Evolutionary conservation across 1,140 invertebrate genomes (phyloP), one percentile per base, ranked within the genome.

Genomic region (Sitobion miscanthi): DNA sequence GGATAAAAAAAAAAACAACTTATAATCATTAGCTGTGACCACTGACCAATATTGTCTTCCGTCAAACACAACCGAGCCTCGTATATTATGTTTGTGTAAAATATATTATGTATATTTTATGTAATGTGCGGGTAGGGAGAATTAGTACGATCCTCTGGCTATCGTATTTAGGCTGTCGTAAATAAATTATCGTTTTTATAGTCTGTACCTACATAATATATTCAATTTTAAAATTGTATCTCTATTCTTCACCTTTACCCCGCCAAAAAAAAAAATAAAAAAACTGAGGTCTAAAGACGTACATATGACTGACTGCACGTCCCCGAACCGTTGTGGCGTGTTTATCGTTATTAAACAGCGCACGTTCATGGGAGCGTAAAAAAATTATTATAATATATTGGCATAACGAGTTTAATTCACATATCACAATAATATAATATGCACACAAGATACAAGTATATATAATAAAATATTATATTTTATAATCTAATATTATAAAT

Each of bases 341-440:
- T 77, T 77, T 77, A 77, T 77, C 30, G 14, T 77, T 77, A 77
- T 77, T 77, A 77, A 77, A 77, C 62, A 77, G 62, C n/a, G 62
- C 62, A 77, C 62, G 62, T 77, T n/a, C 14, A 5, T 17, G 62
- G 62, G 62, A 77, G 62, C n/a, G 30, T 11, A 14, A n/a, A 17
- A 17, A n/a, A 17, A 77, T 77, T 77, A 77, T 77, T 77, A 35
- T 77, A 77, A 77, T 77, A n/a, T 77, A 77, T 77, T 77, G 62
- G 62, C 62, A n/a, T 14, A n/a, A 17, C n/a, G n/a, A 77, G 30
- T 77, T 77, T n/a, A 77, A 77, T 69, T 69, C 30, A 1, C 57
- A 52, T 20, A 52, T 23, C 62, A 77, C 7, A 77, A 77, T 77
- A 35, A 77, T 30, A 62, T n/a, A 77, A n/a, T n/a, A 77, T 17